Base-by-base conservation (phyloP, 2,888 invertebrate species). In the Dryobotodes eremita region DNA sequence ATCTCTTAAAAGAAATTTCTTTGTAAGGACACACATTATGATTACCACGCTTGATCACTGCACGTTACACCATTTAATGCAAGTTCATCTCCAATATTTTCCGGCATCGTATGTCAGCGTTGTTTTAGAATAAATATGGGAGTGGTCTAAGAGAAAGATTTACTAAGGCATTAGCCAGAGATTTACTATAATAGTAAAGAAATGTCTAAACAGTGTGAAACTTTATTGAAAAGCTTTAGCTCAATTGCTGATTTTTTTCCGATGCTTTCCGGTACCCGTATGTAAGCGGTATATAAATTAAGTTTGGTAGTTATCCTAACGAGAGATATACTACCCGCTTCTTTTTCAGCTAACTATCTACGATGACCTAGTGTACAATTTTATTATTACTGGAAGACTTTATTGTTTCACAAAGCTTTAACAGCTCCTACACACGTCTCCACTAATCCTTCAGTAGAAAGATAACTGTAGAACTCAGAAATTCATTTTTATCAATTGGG, bases 401-500 rank as follows among this genome's bases (percentile, higher is more conserved):
- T 0, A 36, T 48, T 48, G 8, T 65, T 65, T 79, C 17, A 79
- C 50, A 8, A 42, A 79, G 26, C 36, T 66, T 26, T 23, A 36
- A 36, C 48, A 48, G 10, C 23, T 31, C 15, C 3, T 23, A 20
- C 48, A 65, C 74, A 62, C 36, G 26, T 73, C 0, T 10, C 5
- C 13, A 17, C 7, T 61, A 83, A 79, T 79, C 23, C 31, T 77
- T 59, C 23, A 17, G 6, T 26, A 55, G 59, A n/a, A 78, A 69
- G 50, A 48, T 68, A 69, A 31, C 20, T 13, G 55, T 20, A 42
- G n/a, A 62, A 13, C 50, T 64, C 55, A 84, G 50, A 69, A 68
- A 64, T 69, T 78, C 23, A 72, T 82, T 82, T 80, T 72, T 72
- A 85, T 72, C 64, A 85, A 59, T 59, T 23, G 53, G 5, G n/a